A percentile compares a stretch with the other conserved stretches of the same genome.
These are phyloP conservation scores for Caenorhabditis parvicauda DNA, from an alignment of 2,888 invertebrate species.

Conservation along the genomic window DNA sequence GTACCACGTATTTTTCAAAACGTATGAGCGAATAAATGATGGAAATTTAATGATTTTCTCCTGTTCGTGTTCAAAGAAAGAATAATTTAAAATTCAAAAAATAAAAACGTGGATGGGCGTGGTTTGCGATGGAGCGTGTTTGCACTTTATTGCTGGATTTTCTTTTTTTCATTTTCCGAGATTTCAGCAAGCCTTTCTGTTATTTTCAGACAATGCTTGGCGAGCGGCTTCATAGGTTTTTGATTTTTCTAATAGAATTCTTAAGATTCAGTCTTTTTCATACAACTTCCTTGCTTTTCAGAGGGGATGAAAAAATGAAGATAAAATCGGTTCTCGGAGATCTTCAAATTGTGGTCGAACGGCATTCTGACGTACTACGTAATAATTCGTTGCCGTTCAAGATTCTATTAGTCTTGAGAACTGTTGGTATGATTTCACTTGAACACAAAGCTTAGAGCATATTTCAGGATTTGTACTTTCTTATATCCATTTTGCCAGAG, in stretches of 20 bases:
- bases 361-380: slow-evolving; percentile 35
- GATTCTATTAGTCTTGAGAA: slow-evolving; percentile 23
- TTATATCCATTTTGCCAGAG: slow-evolving; percentile 17
- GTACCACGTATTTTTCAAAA: too few relatives aligned
- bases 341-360: slow-evolving; percentile 38
- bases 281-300: too few relatives aligned
- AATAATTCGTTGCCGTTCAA: slow-evolving; percentile 37
- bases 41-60: too few relatives aligned
- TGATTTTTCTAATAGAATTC: neutral
- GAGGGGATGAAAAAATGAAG: slow-evolving; percentile 12
- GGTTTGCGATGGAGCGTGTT: slow-evolving; percentile 19
- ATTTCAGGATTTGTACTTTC: slow-evolving; percentile 26
- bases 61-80: too few relatives aligned
- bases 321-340: slow-evolving; percentile 36
- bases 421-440: slow-evolving; percentile 20
- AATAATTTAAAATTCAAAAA: too few relatives aligned
- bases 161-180: neutral
- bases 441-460: neutral
- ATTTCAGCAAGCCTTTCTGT: neutral
- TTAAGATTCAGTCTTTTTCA: too few relatives aligned
- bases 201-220: neutral
- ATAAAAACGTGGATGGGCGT: neutral
- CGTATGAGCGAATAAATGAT: too few relatives aligned
- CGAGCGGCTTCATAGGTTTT: neutral
- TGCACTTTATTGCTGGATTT: neutral